Percentiles rank a stretch among this genome's conserved stretches.
Evolutionary conservation across 1,140 invertebrate species (phyloP).

Genomic region (Neodiprion lecontei): DNA sequence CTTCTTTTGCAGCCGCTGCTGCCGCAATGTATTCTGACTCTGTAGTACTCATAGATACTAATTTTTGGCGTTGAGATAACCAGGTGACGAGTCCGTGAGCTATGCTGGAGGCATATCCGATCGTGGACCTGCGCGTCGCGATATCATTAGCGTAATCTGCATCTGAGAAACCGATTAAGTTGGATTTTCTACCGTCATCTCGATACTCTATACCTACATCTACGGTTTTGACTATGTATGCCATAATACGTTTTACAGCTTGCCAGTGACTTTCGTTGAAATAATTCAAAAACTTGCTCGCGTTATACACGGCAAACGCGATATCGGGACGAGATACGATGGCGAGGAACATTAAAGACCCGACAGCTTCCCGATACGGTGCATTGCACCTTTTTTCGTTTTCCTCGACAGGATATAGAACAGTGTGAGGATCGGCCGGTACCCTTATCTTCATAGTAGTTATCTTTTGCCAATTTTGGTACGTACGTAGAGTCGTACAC

Average conservation of each 20-base stretch:
- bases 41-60: slow-evolving; percentile 54
- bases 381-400: not conserved
- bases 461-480: not conserved
- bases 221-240: no score
- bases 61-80: slow-evolving; percentile 52
- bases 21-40: slow-evolving; percentile 60
- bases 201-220: no score
- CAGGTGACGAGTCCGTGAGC: slow-evolving; percentile 44
- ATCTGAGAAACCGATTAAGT: no score
- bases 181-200: no score
- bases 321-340: slow-evolving; percentile 25
- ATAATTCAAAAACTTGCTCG: slow-evolving; percentile 25
- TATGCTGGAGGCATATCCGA: no score
- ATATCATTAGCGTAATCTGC: no score
- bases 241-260: not conserved
- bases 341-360: slow-evolving; percentile 9
- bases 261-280: slow-evolving; percentile 17
- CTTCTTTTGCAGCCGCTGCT: slow-evolving; percentile 48
- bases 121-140: no score
- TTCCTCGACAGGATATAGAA: not conserved
- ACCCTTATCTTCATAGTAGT: slow-evolving; percentile 10
- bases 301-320: slow-evolving; percentile 16
- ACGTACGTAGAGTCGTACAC: no score
- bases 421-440: slow-evolving; percentile 14
- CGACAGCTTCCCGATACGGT: slow-evolving; percentile 19